Evolutionary conservation across 2,797 vertebrate genomes (phyloP), one percentile per base, ranked within the genome.

Genomic region (Phrynocephalus forsythii): DNA sequence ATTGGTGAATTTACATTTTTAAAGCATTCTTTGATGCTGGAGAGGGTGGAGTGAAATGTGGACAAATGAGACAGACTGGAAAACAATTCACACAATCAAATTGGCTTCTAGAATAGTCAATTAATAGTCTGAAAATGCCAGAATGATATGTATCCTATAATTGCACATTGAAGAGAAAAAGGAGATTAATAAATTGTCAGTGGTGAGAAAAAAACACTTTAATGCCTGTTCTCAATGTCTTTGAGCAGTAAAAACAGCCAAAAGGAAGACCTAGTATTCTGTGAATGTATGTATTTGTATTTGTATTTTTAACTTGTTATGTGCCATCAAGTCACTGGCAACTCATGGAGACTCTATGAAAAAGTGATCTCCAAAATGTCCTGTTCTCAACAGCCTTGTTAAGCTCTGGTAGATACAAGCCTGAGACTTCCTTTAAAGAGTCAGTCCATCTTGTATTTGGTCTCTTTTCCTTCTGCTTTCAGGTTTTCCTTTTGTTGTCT

Each of bases 121-220:
- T 91, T 90, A 86, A 88, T 89, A 91, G 68, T 82, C 83, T 85
- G 56, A 3, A 91, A 85, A 77, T 86, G 28, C 3, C 93, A 33
- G 8, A 87, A 80, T 63, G 52, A 76, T 91, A 69, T 71, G 33
- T 68, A 79, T 90, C 48, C 77, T 10, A 72, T 56, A 90, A 84
- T 33, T 72, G 66, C 60, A 38, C 8, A 83, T 15, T 84, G 76
- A 24, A 48, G 26, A 84, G 67, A 56, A 79, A 26, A n/a, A 79
- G 10, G 33, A 78, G 30, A 78, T 44, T 87, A 44, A 77, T 10
- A 60, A 71, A 78, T 71, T 10, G 71, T 38, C 38, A n/a, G 22
- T 69, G 7, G 38, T 52, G 4, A 28, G 48, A 24, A 5, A 75
- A 5, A n/a, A 52, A 30, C 50, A 10, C 18, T 52, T 18, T 83